These are phyloP conservation scores for Volucella zonaria DNA, from an alignment of 2,888 invertebrate species.

Conservation along the genomic window DNA sequence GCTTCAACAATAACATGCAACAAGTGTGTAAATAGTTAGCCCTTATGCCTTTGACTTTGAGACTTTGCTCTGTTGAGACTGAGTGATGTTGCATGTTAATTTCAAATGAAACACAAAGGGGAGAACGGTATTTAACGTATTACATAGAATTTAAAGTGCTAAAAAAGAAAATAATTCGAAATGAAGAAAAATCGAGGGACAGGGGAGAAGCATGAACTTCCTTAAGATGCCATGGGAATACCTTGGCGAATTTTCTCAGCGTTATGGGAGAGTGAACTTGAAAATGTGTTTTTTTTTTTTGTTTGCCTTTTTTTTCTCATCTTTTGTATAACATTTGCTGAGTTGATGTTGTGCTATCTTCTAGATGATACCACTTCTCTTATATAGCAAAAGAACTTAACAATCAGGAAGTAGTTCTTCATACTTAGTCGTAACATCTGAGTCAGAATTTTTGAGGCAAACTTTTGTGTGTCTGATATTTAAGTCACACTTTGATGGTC, in stretches of 20 bases:
- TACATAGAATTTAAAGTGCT: slow-evolving; percentile 16
- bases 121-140: slow-evolving; percentile 33
- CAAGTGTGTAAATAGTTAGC: slow-evolving; percentile 52
- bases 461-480: too few relatives aligned
- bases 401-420: slow-evolving; percentile 44
- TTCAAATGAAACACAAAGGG: slow-evolving; percentile 39
- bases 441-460: background rate
- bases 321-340: slow-evolving; percentile 22
- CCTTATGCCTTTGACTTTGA: slow-evolving; percentile 56
- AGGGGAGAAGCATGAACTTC: slow-evolving; percentile 4
- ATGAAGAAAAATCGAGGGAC: background rate
- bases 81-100: slow-evolving; percentile 54
- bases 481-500: too few relatives aligned
- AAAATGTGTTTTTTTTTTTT: slow-evolving; percentile 2
- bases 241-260: slow-evolving; percentile 79
- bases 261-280: slow-evolving; percentile 81
- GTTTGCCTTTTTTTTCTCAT: too few relatives aligned
- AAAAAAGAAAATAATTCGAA: background rate
- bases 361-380: background rate
- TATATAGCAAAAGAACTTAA: background rate
- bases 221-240: slow-evolving; percentile 76
- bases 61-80: slow-evolving; percentile 19
- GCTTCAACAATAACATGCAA: slow-evolving; percentile 39
- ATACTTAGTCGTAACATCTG: slow-evolving; percentile 2
- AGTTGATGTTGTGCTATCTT: slow-evolving; percentile 26